Base-by-base conservation (phyloP, 2,888 invertebrate genomes). In the Lasioglossum marginatum region DNA sequence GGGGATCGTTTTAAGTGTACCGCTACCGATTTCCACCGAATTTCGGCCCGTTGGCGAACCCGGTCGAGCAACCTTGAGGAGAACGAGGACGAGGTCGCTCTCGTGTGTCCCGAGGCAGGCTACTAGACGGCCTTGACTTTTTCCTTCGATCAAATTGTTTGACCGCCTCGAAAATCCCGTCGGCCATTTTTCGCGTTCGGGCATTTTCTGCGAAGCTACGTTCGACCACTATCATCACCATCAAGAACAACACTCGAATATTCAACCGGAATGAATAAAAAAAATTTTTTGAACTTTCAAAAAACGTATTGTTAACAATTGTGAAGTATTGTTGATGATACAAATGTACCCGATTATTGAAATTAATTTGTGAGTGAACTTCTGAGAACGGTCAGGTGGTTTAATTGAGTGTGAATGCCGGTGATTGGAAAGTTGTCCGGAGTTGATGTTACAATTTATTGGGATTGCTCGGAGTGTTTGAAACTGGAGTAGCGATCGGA, bases 31-130 rank as follows among this genome's bases (percentile, higher is more conserved):
- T 52, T 76, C 16, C 74, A 72, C 76, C 57, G 48, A 74, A 72
- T 80, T 78, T 73, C 71, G 72, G 48, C 4, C 70, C 60, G 60
- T n/a, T 57, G 31, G 34, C 66, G 74, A 80, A 85, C 83, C 70
- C 75, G 48, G 60, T 37, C 78, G 68, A 37, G 40, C 79, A 90
- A 91, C 89, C 92, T 92, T 92, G 91, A 81, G 76, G 77, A 82
- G 88, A 92, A 92, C 74, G 87, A 87, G 90, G 89, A 85, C 90
- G 88, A 92, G 92, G 88, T 92, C 89, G 89, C 82, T 34, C 71
- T 83, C 82, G 68, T 60, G 77, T 80, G 78, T 89, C 70, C 76
- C 70, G 71, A 73, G 60, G 37, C 77, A 74, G 45, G 80, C 78
- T 76, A 87, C 83, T 87, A 86, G 86, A 86, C 87, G 89, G 85